Evolutionary conservation across 2,797 vertebrate species (phyloP).

Genomic region (Danio kyathit): DNA sequence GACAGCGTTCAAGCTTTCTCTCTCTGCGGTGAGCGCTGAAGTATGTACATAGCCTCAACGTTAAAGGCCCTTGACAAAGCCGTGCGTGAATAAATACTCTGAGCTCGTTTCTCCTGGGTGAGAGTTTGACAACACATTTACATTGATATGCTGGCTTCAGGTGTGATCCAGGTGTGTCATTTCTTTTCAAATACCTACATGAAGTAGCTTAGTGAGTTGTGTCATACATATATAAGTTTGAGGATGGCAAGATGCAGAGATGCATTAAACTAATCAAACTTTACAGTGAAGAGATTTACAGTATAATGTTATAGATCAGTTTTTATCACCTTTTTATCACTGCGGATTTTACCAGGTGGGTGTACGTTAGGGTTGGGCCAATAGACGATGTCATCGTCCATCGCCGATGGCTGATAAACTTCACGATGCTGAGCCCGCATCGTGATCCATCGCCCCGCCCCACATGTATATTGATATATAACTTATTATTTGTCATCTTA

Average conservation of each 20-base stretch:
- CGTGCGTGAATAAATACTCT: conserved; percentile 2
- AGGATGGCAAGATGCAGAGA: background rate
- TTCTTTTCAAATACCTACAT: conserved; percentile 29
- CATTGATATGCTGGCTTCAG: conserved; percentile 12
- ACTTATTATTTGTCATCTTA: too few species aligned
- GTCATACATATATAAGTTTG: background rate
- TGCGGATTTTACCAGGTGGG: too few species aligned
- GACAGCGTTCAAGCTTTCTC: conserved; percentile 18
- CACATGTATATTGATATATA: too few species aligned
- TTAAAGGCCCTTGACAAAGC: background rate
- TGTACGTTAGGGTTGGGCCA: too few species aligned
- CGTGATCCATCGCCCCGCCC: too few species aligned
- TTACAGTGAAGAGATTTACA: background rate
- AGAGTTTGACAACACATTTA: conserved; percentile 14
- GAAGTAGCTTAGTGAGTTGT: background rate
- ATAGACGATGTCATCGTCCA: too few species aligned
- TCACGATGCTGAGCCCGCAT: too few species aligned
- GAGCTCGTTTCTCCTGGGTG: background rate
- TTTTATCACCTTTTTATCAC: too few species aligned
- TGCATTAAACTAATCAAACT: background rate
- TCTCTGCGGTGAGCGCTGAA: conserved; percentile 3
- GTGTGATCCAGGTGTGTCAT: conserved; percentile 31
- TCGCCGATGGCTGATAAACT: too few species aligned
- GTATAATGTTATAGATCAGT: too few species aligned
- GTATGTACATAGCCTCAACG: background rate